Percentiles rank a stretch among this genome's conserved stretches.
Conservation (phyloP, 2,113 vertebrate genomes). For the Chloropsis cyanopogon region DNA sequence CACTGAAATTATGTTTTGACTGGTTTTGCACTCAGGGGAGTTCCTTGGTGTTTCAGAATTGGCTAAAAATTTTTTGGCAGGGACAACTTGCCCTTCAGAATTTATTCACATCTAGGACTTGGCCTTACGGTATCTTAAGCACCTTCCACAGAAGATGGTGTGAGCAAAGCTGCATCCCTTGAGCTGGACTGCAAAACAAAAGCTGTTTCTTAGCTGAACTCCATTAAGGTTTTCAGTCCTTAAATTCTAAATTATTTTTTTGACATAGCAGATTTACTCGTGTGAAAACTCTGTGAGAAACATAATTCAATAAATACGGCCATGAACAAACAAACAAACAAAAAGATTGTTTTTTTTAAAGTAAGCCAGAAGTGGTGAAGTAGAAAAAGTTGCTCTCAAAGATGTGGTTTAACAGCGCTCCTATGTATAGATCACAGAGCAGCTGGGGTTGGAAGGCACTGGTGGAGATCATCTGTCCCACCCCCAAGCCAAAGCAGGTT, state of each 20-base stretch:
- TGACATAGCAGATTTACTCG: not conserved
- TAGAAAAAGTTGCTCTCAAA: not conserved
- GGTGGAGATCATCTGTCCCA: not conserved
- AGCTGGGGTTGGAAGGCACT: not conserved
- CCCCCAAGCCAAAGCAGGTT: not conserved
- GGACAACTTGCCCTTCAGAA: not conserved
- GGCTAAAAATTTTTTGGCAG: not conserved
- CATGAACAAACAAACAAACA: not conserved
- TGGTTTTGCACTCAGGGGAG: not conserved
- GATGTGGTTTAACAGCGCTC: not conserved
- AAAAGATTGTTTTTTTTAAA: not conserved
- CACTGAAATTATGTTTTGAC: not conserved
- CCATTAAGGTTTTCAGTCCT: not conserved
- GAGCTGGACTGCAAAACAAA: not conserved
- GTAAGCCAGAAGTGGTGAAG: not conserved
- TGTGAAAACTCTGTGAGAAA: not conserved
- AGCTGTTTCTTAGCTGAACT: not conserved
- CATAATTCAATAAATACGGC: not conserved
- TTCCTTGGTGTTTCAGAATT: not conserved
- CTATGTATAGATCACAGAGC: not conserved
- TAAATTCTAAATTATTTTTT: not conserved
- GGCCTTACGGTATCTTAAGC: not conserved
- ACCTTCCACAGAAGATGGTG: rapidly evolving
- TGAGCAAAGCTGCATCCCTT: not conserved
- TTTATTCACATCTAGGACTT: not conserved